These are phyloP conservation scores for Bembecia ichneumoniformis DNA, from an alignment of 2,888 invertebrate species.

Conservation along the genomic window DNA sequence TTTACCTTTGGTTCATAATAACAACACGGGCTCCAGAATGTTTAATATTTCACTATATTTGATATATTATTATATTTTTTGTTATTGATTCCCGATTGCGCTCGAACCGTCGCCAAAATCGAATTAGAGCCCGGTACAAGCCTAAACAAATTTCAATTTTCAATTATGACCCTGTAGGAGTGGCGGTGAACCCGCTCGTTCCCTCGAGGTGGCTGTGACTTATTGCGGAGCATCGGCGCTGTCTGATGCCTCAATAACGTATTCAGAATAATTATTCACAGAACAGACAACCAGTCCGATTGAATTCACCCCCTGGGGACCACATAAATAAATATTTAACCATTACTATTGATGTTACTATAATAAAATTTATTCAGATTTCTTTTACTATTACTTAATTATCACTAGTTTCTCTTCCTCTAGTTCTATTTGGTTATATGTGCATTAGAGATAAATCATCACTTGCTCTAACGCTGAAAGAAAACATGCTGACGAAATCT, in stretches of 20 bases:
- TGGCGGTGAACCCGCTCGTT: conserved; percentile 31
- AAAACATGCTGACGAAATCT: no score
- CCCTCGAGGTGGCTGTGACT: conserved; percentile 55
- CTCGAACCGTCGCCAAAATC: conserved; percentile 49
- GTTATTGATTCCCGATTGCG: conserved; percentile 54
- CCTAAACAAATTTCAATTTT: conserved; percentile 72
- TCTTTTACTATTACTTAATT: no score
- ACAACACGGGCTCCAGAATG: background rate
- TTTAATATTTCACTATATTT: conserved; percentile 26
- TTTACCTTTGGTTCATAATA: no score
- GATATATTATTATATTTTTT: conserved; percentile 53
- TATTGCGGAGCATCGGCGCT: conserved; percentile 45
- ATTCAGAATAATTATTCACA: conserved; percentile 59
- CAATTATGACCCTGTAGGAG: conserved; percentile 58
- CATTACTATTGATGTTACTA: background rate
- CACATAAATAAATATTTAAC: conserved; percentile 20
- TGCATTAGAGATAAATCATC: no score
- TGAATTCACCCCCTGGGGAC: conserved; percentile 40
- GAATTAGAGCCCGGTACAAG: conserved; percentile 55
- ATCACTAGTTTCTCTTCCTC: no score
- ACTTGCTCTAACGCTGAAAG: no score
- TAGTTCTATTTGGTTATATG: no score
- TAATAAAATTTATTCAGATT: no score
- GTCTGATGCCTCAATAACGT: conserved; percentile 49
- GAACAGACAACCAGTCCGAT: conserved; percentile 31